phyloP scores from a whole-genome alignment of 2,797 vertebrate species.

The Taenioides sp. region DNA sequence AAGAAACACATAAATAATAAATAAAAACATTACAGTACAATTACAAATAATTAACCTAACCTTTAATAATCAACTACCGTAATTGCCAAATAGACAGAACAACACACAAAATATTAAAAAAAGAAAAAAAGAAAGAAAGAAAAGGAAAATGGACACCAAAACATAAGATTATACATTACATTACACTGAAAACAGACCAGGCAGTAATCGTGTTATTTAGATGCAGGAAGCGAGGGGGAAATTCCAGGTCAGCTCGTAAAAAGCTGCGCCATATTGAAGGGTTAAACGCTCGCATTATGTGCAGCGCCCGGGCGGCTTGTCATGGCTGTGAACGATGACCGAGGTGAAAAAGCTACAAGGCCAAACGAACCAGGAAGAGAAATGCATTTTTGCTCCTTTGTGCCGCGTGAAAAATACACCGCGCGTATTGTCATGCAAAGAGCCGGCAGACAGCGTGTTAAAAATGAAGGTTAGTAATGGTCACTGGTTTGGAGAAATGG shows the following conservation, averaged over 20 bases:
- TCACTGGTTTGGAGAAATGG: neutral
- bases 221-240: neutral
- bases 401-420: constrained; percentile 64
- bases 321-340: constrained; percentile 60
- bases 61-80: too few relatives aligned
- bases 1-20: too few relatives aligned
- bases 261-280: constrained; percentile 32
- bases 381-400: constrained; percentile 54
- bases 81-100: too few relatives aligned
- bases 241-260: constrained; percentile 6
- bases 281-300: constrained; percentile 53
- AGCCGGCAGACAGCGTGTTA: neutral
- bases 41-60: too few relatives aligned
- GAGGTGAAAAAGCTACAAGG: constrained; percentile 30
- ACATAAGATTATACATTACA: neutral
- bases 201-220: neutral
- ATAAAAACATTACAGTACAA: too few relatives aligned
- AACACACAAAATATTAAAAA: too few relatives aligned
- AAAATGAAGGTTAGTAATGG: constrained; percentile 15
- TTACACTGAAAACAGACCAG: neutral
- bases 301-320: constrained; percentile 42
- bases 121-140: neutral
- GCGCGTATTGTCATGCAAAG: constrained; percentile 63
- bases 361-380: constrained; percentile 38
- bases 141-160: neutral